phyloP scores from a whole-genome alignment of 2,113 vertebrate species.

The Triplophysa dalaica region DNA sequence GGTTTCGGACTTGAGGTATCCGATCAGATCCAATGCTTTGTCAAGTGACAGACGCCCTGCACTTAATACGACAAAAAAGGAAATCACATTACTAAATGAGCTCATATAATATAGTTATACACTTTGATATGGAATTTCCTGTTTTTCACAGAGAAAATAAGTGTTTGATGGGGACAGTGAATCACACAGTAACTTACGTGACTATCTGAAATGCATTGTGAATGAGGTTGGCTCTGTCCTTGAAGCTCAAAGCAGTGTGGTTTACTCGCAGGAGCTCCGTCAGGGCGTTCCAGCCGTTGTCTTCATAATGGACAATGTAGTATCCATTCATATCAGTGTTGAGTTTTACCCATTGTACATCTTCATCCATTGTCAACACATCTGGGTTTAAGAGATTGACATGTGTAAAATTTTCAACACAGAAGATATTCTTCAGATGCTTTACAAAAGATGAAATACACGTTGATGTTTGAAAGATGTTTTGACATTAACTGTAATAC shows the following conservation, averaged over 20 bases:
- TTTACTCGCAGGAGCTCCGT: slow-evolving; percentile 76
- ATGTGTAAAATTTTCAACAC: neutral
- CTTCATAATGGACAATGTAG: slow-evolving; percentile 88
- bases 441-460: no score
- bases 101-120: neutral
- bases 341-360: slow-evolving; percentile 89
- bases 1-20: slow-evolving; percentile 70
- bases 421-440: no score
- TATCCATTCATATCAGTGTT: slow-evolving; percentile 89
- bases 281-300: slow-evolving; percentile 79
- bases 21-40: slow-evolving; percentile 71
- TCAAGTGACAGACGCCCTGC: slow-evolving; percentile 69
- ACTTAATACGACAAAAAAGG: slow-evolving; percentile 55
- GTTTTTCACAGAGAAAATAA: neutral
- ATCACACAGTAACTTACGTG: slow-evolving; percentile 71
- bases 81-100: neutral
- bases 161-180: neutral
- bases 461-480: no score
- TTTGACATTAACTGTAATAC: no score
- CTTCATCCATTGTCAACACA: slow-evolving; percentile 79
- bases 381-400: slow-evolving; percentile 64
- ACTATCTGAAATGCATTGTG: slow-evolving; percentile 88
- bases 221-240: slow-evolving; percentile 85
- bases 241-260: slow-evolving; percentile 79
- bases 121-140: neutral